Percentiles rank a stretch among this genome's conserved stretches.
Evolutionary conservation across 1,140 invertebrate species (phyloP).

Genomic region (Magallana gigas): DNA sequence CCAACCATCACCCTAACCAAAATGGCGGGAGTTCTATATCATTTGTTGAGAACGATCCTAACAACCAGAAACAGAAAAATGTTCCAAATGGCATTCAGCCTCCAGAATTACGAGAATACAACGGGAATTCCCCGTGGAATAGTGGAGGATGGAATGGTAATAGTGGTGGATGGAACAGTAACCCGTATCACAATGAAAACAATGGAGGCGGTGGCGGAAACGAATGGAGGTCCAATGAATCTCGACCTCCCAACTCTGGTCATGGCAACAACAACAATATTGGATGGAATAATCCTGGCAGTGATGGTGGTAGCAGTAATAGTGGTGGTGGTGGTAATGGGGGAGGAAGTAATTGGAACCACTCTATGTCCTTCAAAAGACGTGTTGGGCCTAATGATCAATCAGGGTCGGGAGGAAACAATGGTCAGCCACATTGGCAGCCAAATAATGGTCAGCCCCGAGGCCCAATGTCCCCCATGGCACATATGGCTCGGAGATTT

Average conservation of each 20-base stretch:
- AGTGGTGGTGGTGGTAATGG: neutral
- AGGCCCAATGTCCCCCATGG: neutral
- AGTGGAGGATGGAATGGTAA: neutral
- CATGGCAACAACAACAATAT: neutral
- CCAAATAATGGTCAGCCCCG: neutral
- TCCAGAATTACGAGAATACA: neutral
- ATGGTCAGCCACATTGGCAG: neutral
- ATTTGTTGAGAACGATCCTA: constrained; percentile 1
- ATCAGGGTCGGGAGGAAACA: neutral
- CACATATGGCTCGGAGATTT: neutral
- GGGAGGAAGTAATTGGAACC: neutral
- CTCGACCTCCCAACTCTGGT: neutral
- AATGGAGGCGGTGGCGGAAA: neutral
- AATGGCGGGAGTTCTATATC: neutral
- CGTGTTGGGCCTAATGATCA: neutral
- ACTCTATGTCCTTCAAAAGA: constrained; percentile 6
- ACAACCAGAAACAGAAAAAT: neutral
- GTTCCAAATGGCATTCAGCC: neutral
- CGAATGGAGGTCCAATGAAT: neutral
- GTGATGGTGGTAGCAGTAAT: neutral
- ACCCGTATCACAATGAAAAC: neutral
- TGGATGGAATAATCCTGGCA: constrained; percentile 7
- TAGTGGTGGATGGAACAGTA: constrained; percentile 31
- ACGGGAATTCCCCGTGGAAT: neutral
- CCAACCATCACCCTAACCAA: neutral